Base-by-base conservation (phyloP, 2,797 vertebrate genomes). In the Aldrovandia affinis region DNA sequence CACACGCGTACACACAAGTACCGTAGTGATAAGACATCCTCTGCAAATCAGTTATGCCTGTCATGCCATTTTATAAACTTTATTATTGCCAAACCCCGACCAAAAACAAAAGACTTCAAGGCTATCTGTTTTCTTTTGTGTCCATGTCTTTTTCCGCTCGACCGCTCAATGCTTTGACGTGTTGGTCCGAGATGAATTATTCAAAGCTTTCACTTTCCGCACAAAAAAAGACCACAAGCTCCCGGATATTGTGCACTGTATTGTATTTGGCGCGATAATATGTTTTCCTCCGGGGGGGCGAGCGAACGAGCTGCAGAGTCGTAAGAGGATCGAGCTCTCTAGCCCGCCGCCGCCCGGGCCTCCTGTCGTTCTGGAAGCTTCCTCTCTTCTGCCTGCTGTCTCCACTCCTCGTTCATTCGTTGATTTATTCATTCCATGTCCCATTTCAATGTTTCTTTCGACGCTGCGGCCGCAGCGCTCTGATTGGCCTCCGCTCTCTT, bases 301-400 rank as follows among this genome's bases (percentile, higher is more conserved):
- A n/a, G n/a, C n/a, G n/a, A n/a, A n/a, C n/a, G n/a, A n/a, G n/a
- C n/a, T n/a, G n/a, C n/a, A n/a, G n/a, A n/a, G 50, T 63, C 18
- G 42, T 30, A 82, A 54, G 89, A 87, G 90, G 90, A 91, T 92
- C 86, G 92, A 92, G 91, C 83, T 81, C 22, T 22, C 22, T 8
- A n/a, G n/a, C 22, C 22, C 7, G 15, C 88, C 87, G 86, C 89
- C 87, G 52, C 18, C 52, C 30, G 25, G 78, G 15, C 63, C 44
- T 79, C 36, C 75, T 30, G 55, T 47, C 47, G 61, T 61, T 7
- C 57, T 25, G 12, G 20, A 36, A 30, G 30, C 36, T 28, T 47
- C n/a, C 52, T 39, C 30, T 68, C 36, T n/a, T 39, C 78, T 22
- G 61, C 61, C 52, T 36, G 33, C 55, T 42, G 14, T 65, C 33